Conservation (phyloP, 1,140 invertebrate species). For the Araneus ventricosus region DNA sequence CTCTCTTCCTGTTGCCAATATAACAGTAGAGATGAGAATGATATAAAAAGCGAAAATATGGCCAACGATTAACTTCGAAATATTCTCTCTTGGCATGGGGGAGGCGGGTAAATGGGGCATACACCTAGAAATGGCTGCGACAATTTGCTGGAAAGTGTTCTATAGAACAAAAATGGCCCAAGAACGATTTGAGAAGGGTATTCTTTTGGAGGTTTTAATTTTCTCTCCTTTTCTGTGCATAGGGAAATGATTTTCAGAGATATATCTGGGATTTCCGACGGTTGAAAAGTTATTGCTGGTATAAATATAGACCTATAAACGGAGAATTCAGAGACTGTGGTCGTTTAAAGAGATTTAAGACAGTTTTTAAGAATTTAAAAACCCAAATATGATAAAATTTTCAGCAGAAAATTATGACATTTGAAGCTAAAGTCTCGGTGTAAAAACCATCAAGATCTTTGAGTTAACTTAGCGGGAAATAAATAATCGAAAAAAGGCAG, state of each 20-base stretch:
- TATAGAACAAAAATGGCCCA: neutral
- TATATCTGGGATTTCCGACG: neutral
- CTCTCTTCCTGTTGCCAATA: neutral
- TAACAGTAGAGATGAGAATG: constrained; percentile 11
- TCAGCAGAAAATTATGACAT: too few species aligned
- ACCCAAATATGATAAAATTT: too few species aligned
- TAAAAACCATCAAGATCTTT: too few species aligned
- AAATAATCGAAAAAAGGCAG: too few species aligned
- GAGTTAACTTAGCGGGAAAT: too few species aligned
- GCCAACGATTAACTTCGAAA: constrained; percentile 40
- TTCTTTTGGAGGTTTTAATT: neutral
- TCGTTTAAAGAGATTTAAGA: too few species aligned
- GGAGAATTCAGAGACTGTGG: too few species aligned
- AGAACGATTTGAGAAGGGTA: neutral
- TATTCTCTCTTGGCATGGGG: neutral
- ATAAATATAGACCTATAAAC: too few species aligned
- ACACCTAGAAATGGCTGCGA: neutral
- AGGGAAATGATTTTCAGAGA: neutral
- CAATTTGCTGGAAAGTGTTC: neutral
- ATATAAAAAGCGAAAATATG: constrained; percentile 38
- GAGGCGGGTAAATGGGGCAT: neutral
- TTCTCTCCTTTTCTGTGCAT: neutral
- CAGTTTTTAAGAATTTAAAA: too few species aligned
- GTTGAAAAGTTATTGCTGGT: too few species aligned
- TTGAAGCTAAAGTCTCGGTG: too few species aligned